These are phyloP conservation scores for Colinus virginianus DNA, from an alignment of 2,113 vertebrate genomes.

Conservation along the genomic window DNA sequence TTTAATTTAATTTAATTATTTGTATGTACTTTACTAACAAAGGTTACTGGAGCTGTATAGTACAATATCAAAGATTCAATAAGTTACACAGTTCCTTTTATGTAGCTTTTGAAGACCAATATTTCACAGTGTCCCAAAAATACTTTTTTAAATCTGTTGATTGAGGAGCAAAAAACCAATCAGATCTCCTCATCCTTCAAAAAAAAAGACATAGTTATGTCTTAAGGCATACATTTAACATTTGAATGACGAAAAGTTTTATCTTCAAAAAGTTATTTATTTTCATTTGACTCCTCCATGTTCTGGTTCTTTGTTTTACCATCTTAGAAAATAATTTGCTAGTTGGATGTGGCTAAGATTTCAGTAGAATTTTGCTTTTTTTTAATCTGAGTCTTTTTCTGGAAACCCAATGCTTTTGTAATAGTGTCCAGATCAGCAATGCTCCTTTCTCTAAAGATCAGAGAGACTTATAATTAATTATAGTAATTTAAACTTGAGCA, in stretches of 20 bases:
- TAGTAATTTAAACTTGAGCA: neutral
- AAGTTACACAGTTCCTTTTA: neutral
- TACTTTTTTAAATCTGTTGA: neutral
- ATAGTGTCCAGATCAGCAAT: neutral
- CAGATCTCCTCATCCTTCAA: too few relatives aligned
- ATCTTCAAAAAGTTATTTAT: neutral
- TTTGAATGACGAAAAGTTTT: neutral
- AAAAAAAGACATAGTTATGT: neutral
- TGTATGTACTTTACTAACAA: neutral
- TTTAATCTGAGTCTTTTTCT: neutral
- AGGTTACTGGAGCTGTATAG: neutral
- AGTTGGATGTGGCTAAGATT: rapidly evolving
- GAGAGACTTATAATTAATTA: neutral
- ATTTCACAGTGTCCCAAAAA: neutral
- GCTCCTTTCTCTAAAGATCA: neutral
- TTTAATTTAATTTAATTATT: neutral
- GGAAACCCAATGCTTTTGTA: neutral
- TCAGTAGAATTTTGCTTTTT: neutral
- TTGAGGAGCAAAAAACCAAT: neutral
- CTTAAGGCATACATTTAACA: neutral
- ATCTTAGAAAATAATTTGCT: neutral
- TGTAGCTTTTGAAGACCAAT: neutral
- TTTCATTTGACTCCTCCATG: neutral
- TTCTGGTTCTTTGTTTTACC: neutral
- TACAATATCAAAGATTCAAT: neutral